Conservation (phyloP, 1,140 invertebrate species). For the Xylocopa sonorina region DNA sequence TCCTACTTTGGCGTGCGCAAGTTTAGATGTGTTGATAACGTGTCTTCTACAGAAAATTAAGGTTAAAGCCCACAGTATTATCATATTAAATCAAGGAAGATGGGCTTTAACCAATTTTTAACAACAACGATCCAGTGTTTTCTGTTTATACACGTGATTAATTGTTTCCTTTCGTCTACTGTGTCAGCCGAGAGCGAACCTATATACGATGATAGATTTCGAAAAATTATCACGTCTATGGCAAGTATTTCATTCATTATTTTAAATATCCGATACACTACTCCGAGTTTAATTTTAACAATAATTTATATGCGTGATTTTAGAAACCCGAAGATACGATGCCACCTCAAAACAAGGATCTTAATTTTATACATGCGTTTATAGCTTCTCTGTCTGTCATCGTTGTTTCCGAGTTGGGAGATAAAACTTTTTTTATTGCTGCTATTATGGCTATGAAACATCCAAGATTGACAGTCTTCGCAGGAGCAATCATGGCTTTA, state of each 20-base stretch:
- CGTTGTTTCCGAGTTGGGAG: constrained; percentile 98
- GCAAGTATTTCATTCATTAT: constrained; percentile 46
- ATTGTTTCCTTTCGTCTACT: neutral
- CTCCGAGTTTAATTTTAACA: constrained; percentile 8
- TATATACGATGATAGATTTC: constrained; percentile 50
- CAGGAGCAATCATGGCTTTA: constrained; percentile 95
- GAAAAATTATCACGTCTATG: constrained; percentile 45
- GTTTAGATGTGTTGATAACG: neutral
- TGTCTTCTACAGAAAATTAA: neutral
- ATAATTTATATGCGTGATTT: constrained; percentile 10
- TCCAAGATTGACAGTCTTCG: constrained; percentile 95
- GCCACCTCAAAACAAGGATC: constrained; percentile 47
- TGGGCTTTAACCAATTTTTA: neutral
- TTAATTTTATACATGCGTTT: constrained; percentile 96
- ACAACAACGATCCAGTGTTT: neutral
- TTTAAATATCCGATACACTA: constrained; percentile 2
- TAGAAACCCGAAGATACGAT: constrained; percentile 55
- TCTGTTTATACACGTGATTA: neutral
- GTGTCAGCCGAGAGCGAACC: constrained; percentile 45
- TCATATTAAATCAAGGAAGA: constrained; percentile 15
- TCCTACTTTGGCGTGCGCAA: neutral
- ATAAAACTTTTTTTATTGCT: constrained; percentile 99
- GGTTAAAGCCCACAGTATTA: constrained; percentile 9
- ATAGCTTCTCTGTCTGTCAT: constrained; percentile 97
- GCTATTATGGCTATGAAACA: constrained; percentile 99